Base-by-base conservation (phyloP, 2,888 invertebrate species). In the Hesperia comma region DNA sequence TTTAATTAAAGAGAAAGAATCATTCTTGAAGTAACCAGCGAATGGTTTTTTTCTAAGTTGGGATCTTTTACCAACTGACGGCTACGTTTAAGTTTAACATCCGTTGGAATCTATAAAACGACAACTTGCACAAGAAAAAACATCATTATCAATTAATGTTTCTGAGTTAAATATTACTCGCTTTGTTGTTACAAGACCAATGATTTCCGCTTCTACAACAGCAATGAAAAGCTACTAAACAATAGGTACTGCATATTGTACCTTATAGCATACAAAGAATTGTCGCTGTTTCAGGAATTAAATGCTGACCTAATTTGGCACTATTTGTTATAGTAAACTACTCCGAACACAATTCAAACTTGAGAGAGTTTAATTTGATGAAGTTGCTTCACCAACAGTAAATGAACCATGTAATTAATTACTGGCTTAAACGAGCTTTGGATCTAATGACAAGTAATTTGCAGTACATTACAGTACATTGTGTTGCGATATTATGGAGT, bases 381-480 rank as follows among this genome's bases (percentile, higher is more conserved):
- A 66, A 61, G 66, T 66, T 66, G 54, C 64, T 66, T 64, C 64
- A 66, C 60, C 60, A 66, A 58, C 70, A 58, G 75, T 74, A 78
- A 75, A 74, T 74, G 72, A 71, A 74, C 70, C 62, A 68, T 63
- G 68, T 74, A 83, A 85, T 82, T 87, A 87, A 88, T 88, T 82
- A 79, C 78, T 68, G 73, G 78, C 76, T 83, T 79, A 82, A 82
- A 77, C 75, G 75, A 78, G 81, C 77, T 83, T 75, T 76, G 76
- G 70, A 77, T 74, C 75, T 87, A 90, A 88, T 86, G 86, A 86
- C 85, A 82, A 85, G 88, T 86, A 84, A 89, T 90, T 89, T 85
- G 85, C 87, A 85, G 84, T 86, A 83, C 82, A 90, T 90, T 89
- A 87, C 79, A 79, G 81, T 75, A 76, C 79, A 78, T 78, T 80